These are phyloP conservation scores for Alcedo quadribrachys DNA, from an alignment of 2,797 vertebrate genomes.

Conservation along the genomic window DNA sequence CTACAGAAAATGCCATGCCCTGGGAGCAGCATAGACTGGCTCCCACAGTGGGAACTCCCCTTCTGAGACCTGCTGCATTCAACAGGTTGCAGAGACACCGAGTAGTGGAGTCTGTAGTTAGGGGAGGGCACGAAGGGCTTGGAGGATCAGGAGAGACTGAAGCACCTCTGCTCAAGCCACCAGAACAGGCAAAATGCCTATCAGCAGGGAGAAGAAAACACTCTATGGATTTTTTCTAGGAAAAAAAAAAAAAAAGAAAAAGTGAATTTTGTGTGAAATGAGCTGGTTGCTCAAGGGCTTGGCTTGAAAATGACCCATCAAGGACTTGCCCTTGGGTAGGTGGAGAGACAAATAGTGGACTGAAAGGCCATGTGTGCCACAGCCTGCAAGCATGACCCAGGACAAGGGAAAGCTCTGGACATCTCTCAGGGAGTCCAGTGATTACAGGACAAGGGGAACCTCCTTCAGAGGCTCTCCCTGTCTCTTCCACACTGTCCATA, in stretches of 20 bases:
- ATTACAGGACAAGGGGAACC: not conserved
- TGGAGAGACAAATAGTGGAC: not conserved
- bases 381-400: not conserved
- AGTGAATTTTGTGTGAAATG: not conserved
- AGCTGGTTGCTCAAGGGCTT: not conserved
- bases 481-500: not conserved
- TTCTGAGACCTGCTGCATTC: not conserved
- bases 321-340: not conserved
- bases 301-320: not conserved
- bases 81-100: not conserved
- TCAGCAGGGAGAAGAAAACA: not conserved
- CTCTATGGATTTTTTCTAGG: not conserved
- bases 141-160: not conserved
- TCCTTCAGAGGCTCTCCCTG: not conserved
- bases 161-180: not conserved
- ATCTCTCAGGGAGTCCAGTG: not conserved
- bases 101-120: not conserved
- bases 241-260: not conserved
- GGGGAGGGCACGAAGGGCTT: not conserved
- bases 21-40: not conserved
- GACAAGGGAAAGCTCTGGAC: not conserved
- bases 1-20: not conserved
- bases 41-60: not conserved
- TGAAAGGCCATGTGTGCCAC: accelerated
- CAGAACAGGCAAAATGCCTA: not conserved